Base-by-base conservation (phyloP, 2,113 vertebrate genomes). In the Hepsetus odoe region DNA sequence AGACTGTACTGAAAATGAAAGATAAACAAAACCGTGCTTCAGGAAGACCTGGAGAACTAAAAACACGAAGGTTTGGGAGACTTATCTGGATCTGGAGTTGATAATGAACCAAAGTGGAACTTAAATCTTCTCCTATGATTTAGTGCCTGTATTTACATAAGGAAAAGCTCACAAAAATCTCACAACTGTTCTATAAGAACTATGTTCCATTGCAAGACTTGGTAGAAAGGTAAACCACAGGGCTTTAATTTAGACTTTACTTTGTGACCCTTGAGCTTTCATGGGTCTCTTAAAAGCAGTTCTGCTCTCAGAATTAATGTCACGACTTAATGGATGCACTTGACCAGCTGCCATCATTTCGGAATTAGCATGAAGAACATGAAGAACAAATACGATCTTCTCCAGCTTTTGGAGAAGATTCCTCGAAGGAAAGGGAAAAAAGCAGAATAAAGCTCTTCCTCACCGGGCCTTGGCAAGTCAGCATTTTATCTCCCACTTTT, bases 391-490 rank as follows among this genome's bases (percentile, higher is more conserved):
- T 14, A 16, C 12, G 4, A 58, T 12, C 8, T 12, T 32, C 16
- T 11, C 12, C 11, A 2, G 16, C 26, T 32, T 30, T 30, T 32
- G 4, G 30, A 32, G 13, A 32, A 58, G 24, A 24, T 12, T 2
- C 56, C 24, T 5, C 9, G 13, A 53, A 70, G 68, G 42, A 8
- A 55, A 58, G 3, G 24, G 16, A 26, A 5, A 4, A 38, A 56
- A 7, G 1, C 22, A 26, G 46, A 35, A 18, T 24, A 46, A 65
- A 33, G 0, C 12, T 40, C 16, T 76, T n/a, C n/a, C 95, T 97
- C 92, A 99, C 98, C 91, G 92, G 93, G 49, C 97, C 97, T 0
- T 95, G 93, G 86, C 98, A 99, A 0, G 97, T 98, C 80, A 95
- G 85, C 61, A 90, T 90, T 72, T 92, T 93, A 0, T 94, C 95